phyloP scores from a whole-genome alignment of 1,140 invertebrate genomes.

The Trichonephila inaurata region DNA sequence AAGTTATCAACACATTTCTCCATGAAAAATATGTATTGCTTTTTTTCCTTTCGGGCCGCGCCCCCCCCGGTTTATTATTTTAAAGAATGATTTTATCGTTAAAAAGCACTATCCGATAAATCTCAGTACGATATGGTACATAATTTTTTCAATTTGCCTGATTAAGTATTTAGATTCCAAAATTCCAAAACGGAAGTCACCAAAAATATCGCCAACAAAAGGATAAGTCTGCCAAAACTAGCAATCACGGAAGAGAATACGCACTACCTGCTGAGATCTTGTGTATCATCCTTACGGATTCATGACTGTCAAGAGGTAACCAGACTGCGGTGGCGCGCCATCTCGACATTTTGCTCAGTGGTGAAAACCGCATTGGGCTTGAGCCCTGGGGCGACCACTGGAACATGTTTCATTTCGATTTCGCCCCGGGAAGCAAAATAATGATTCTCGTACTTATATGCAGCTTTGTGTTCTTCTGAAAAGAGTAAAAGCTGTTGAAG shows the following conservation, averaged over 20 bases:
- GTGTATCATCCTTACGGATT: constrained; percentile 2
- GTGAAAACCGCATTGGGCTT: constrained; percentile 61
- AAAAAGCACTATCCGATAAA: no score
- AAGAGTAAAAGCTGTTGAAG: constrained; percentile 45
- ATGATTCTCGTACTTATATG: constrained; percentile 15
- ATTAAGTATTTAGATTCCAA: no score
- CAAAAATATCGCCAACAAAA: neutral
- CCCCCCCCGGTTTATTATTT: no score
- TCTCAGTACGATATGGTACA: no score
- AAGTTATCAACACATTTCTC: no score
- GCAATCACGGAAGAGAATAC: neutral
- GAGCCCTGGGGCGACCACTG: constrained; percentile 23
- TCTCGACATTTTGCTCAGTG: constrained; percentile 50
- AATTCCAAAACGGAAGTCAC: no score
- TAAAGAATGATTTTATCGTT: no score
- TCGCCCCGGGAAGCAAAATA: constrained; percentile 70
- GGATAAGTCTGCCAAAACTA: neutral
- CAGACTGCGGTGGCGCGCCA: constrained; percentile 45
- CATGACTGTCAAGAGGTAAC: constrained; percentile 19
- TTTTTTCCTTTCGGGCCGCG: no score
- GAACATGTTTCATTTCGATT: constrained; percentile 65
- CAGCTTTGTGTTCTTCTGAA: neutral
- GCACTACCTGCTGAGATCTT: neutral
- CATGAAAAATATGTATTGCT: no score
- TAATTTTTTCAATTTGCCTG: no score